Percentiles rank a stretch among this genome's conserved stretches.
Evolutionary conservation across 2,888 invertebrate species (phyloP).

Genomic region (Sphecodes monilicornis): DNA sequence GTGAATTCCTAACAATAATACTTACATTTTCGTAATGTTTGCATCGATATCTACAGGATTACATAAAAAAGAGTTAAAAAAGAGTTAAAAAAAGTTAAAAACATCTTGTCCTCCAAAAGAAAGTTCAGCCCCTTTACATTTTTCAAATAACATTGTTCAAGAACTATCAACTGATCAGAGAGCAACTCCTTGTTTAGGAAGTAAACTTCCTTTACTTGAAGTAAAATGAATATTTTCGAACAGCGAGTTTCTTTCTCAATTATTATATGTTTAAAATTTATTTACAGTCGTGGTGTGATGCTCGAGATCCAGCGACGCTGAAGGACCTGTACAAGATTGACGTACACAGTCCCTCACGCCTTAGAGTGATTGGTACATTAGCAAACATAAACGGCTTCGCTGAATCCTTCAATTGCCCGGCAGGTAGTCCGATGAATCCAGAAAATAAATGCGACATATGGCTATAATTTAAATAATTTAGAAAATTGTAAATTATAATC

Average conservation of each 20-base stretch:
- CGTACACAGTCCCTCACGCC: constrained; percentile 38
- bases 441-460: constrained; percentile 63
- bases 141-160: background rate
- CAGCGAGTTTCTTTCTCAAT: background rate
- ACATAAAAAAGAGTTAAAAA: no score
- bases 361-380: constrained; percentile 53
- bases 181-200: no score
- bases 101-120: no score
- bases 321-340: background rate
- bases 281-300: constrained; percentile 61
- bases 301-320: accelerated
- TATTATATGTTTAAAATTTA: background rate
- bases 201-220: no score
- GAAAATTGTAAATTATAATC: background rate
- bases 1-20: no score
- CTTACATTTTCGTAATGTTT: no score
- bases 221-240: no score
- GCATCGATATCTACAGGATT: no score
- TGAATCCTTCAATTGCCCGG: constrained; percentile 58
- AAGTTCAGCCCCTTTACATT: no score
- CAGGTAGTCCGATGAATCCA: constrained; percentile 65
- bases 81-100: no score
- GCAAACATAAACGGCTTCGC: constrained; percentile 62
- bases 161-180: no score
- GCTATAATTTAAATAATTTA: constrained; percentile 24